Conservation (phyloP, 2,797 vertebrate genomes). For the Parambassis ranga region DNA sequence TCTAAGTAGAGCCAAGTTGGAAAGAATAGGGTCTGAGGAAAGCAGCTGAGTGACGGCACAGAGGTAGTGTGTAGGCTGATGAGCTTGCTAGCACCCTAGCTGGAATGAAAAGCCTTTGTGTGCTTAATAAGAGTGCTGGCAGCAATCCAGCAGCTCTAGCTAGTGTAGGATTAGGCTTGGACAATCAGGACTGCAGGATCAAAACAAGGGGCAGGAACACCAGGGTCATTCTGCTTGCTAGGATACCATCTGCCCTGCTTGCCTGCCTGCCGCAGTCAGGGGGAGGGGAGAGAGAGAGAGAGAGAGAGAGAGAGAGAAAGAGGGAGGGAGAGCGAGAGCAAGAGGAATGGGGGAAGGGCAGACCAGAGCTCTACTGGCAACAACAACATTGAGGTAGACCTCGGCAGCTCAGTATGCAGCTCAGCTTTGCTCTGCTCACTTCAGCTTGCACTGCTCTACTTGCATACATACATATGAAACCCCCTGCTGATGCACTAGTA, state of each 20-base stretch:
- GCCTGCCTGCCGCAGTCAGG: slow-evolving; percentile 88
- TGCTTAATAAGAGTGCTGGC: slow-evolving; percentile 89
- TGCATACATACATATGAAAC: slow-evolving; percentile 31
- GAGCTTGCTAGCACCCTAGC: slow-evolving; percentile 72
- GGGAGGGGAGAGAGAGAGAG: slow-evolving; percentile 77
- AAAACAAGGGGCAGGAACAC: slow-evolving; percentile 91
- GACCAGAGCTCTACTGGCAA: slow-evolving; percentile 73
- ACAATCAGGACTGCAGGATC: slow-evolving; percentile 91
- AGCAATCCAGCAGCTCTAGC: slow-evolving; percentile 82
- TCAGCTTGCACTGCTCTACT: slow-evolving; percentile 45
- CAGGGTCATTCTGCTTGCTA: slow-evolving; percentile 88
- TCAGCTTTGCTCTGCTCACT: slow-evolving; percentile 56
- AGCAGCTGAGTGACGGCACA: slow-evolving; percentile 63
- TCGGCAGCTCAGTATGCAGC: slow-evolving; percentile 64
- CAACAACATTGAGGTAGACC: slow-evolving; percentile 69
- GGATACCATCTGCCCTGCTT: slow-evolving; percentile 89
- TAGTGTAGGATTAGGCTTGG: slow-evolving; percentile 90
- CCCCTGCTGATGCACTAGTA: not conserved
- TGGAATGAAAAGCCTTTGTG: slow-evolving; percentile 90
- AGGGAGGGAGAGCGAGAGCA: slow-evolving; percentile 33
- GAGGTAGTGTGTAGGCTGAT: slow-evolving; percentile 59
- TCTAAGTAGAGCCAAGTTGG: slow-evolving; percentile 11
- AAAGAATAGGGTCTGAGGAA: slow-evolving; percentile 34
- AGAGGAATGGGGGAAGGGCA: slow-evolving; percentile 68
- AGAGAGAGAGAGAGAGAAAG: slow-evolving; percentile 70